A percentile compares a stretch with the other conserved stretches of the same genome.
Evolutionary conservation across 2,888 invertebrate genomes (phyloP).

Genomic region (Lucinisca nassula): DNA sequence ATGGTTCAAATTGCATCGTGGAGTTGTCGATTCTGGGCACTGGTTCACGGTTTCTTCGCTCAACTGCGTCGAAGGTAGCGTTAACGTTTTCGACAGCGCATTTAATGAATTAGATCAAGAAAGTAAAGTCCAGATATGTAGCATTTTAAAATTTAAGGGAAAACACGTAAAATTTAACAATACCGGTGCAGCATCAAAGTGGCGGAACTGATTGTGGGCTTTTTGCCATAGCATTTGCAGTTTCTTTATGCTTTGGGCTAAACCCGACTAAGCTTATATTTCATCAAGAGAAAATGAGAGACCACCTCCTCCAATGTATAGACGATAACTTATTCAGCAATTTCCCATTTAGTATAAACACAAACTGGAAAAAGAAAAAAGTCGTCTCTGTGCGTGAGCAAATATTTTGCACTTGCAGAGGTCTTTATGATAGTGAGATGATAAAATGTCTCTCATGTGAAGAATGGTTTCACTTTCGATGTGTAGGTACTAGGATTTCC

Average conservation of each 20-base stretch:
- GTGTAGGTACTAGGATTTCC: too few relatives aligned
- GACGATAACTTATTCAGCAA: neutral
- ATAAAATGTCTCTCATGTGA: too few relatives aligned
- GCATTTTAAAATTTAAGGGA: neutral
- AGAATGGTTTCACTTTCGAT: too few relatives aligned
- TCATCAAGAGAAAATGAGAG: neutral
- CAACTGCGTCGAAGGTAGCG: neutral
- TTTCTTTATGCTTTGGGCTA: neutral
- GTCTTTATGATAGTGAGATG: slow-evolving; percentile 6
- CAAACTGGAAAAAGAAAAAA: slow-evolving; percentile 12
- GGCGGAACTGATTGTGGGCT: slow-evolving; percentile 2
- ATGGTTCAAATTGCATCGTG: neutral
- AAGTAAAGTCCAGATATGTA: neutral
- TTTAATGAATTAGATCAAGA: neutral
- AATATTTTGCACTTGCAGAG: slow-evolving; percentile 5
- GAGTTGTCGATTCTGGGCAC: neutral
- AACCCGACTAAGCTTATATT: neutral
- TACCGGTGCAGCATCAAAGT: neutral
- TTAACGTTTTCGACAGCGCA: neutral
- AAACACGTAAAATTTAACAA: neutral
- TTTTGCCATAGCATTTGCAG: slow-evolving; percentile 2
- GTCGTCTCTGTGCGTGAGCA: neutral
- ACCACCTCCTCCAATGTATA: neutral
- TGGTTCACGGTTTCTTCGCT: slow-evolving; percentile 14
- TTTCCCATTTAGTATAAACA: neutral